Percentiles rank a stretch among this genome's conserved stretches.
phyloP scores from a whole-genome alignment of 2,888 invertebrate species.

The Ferrisia virgata region DNA sequence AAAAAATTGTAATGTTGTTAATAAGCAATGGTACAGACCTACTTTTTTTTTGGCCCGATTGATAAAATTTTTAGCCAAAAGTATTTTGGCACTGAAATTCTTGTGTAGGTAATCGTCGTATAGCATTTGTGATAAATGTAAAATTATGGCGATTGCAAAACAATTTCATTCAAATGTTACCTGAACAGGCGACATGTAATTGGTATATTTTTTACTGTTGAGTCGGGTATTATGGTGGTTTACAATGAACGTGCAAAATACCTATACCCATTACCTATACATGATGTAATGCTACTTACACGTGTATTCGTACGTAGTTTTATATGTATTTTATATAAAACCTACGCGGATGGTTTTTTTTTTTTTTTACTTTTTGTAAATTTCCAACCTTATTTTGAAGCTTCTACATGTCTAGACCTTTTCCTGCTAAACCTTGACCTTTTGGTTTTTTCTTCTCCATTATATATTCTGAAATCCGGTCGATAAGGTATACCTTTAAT shows the following conservation, averaged over 20 bases:
- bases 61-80: constrained; percentile 27
- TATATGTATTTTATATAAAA: background rate
- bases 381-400: constrained; percentile 17
- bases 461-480: constrained; percentile 9
- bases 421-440: constrained; percentile 21
- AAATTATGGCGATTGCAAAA: background rate
- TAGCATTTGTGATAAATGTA: background rate
- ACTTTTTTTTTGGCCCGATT: constrained; percentile 25
- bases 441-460: constrained; percentile 8
- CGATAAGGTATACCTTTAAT: constrained; percentile 29
- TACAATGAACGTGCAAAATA: background rate
- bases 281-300: background rate
- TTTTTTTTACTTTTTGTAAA: constrained; percentile 5
- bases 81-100: constrained; percentile 19
- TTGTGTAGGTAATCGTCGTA: background rate
- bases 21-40: background rate
- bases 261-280: background rate
- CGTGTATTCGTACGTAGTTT: background rate
- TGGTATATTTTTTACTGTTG: background rate
- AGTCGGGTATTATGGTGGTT: background rate
- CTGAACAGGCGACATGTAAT: constrained; percentile 8
- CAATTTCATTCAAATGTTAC: constrained; percentile 25
- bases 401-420: constrained; percentile 29
- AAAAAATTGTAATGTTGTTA: background rate
- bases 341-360: background rate